Base-by-base conservation (phyloP, 2,113 vertebrate species). In the Dipodomys ordii region DNA sequence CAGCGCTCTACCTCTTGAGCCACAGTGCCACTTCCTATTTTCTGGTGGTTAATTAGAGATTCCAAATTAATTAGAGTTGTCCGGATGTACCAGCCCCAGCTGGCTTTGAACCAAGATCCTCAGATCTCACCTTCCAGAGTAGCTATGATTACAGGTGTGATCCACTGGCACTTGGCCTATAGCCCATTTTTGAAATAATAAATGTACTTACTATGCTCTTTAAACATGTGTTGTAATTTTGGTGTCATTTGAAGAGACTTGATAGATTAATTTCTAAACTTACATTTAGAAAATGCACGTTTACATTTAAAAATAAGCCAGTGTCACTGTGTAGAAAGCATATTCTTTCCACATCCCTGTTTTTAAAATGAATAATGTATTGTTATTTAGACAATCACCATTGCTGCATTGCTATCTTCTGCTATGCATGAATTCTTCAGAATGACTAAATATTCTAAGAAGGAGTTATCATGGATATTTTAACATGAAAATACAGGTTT, bases 351-450 rank as follows among this genome's bases (percentile, higher is more conserved):
- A 19, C 85, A 91, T 64, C 79, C 92, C 62, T 83, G 53, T 81
- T 97, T 97, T 94, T 83, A 97, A 49, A 49, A 49, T 49, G 10
- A 97, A 96, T 87, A 97, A 96, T 86, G 57, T 6, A 1, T 16
- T 85, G 20, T 96, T 93, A 92, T 93, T 91, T 86, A 77, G 81
- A 62, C 84, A 79, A 64, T 65, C 92, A 95, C 95, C 95, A 94
- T 81, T 93, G 85, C 87, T 91, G 96, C 94, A 57, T 32, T 57
- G 97, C 76, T 96, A 88, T 83, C 68, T 93, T 94, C 92, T 91
- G n/a, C 60, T 67, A 18, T 76, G 57, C 79, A 7, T 60, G 86
- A 39, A 87, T 93, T 96, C 67, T 93, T 96, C 67, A 96, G 94
- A 96, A 95, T 64, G 77, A 67, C 93, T 92, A 79, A 49, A 87